A percentile compares a stretch with the other conserved stretches of the same genome.
Evolutionary conservation across 2,113 vertebrate species (phyloP).

Genomic region (Ictalurus furcatus): DNA sequence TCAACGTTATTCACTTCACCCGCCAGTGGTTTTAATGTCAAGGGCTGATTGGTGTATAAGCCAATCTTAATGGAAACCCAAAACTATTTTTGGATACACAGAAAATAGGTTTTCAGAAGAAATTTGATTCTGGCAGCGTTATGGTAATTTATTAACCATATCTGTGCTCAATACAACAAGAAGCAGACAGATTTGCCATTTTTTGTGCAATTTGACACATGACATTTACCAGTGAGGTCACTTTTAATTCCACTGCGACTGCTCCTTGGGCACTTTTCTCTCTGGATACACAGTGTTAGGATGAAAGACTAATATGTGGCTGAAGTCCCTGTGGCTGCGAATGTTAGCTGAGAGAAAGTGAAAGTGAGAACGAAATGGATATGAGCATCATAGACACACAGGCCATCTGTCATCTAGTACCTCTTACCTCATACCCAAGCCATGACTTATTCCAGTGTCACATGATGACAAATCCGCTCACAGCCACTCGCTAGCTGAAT

Average conservation of each 20-base stretch:
- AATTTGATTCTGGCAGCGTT: neutral
- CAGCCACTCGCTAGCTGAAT: neutral
- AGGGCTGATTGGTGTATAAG: neutral
- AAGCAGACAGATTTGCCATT: neutral
- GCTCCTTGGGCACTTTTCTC: neutral
- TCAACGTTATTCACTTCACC: too few species aligned
- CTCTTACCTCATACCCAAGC: conserved; percentile 3
- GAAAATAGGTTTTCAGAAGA: too few species aligned
- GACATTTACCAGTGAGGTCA: neutral
- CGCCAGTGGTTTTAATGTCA: too few species aligned
- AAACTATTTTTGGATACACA: too few species aligned
- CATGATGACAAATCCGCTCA: neutral
- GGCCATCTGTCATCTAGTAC: conserved; percentile 21
- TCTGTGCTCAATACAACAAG: neutral
- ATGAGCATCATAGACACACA: neutral
- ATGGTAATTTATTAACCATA: neutral
- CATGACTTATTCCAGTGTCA: neutral
- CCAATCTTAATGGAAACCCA: neutral
- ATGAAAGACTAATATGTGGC: neutral
- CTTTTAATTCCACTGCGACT: conserved; percentile 52
- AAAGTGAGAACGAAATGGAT: neutral
- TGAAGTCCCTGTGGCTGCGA: neutral
- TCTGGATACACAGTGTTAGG: neutral
- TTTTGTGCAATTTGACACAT: neutral
- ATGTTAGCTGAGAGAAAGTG: neutral